Evolutionary conservation across 2,797 vertebrate genomes (phyloP), one percentile per base, ranked within the genome.

Genomic region (Bradypus variegatus): DNA sequence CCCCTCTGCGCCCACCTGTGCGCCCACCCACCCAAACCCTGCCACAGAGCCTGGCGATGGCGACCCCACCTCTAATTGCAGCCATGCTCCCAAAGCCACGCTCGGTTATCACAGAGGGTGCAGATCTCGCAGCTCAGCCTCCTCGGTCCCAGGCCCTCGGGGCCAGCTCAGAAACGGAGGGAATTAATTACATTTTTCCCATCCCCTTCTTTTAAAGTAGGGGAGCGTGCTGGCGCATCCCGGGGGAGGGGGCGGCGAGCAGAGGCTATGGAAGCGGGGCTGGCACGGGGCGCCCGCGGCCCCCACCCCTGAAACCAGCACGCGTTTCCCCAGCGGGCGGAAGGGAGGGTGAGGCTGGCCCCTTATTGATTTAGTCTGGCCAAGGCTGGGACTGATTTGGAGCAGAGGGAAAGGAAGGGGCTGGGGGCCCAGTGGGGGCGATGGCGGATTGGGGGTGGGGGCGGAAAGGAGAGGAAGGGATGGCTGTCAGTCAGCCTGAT

Each of bases 151-250:
- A 97, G 97, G 98, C 98, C 97, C 98, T 97, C 97, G 97, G 98
- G 98, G 97, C 97, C 97, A 97, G 98, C 98, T 99, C 98, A 98
- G 98, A 98, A 98, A 98, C 98, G 98, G 98, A 98, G 98, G 98
- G 98, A 99, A 99, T 99, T 99, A 99, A 99, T 99, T 98, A 98
- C 98, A 98, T 98, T 99, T 98, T 98, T 98, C 97, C 95, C 96
- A 96, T 97, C 97, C 97, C 96, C 97, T 99, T 98, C 98, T 99
- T 99, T 99, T 98, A 98, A 98, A 99, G 98, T 98, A 96, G 77
- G 95, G 96, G 97, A 96, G 96, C 73, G 92, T 70, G 95, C 97
- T 90, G 88, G 97, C 94, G 92, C 94, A 27, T 96, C 97, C 96
- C 5, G 3, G 88, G 95, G 96, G 96, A 90, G 90, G 94, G 89